Conservation (phyloP, 2,888 invertebrate genomes). For the Amphipoea oculea region DNA sequence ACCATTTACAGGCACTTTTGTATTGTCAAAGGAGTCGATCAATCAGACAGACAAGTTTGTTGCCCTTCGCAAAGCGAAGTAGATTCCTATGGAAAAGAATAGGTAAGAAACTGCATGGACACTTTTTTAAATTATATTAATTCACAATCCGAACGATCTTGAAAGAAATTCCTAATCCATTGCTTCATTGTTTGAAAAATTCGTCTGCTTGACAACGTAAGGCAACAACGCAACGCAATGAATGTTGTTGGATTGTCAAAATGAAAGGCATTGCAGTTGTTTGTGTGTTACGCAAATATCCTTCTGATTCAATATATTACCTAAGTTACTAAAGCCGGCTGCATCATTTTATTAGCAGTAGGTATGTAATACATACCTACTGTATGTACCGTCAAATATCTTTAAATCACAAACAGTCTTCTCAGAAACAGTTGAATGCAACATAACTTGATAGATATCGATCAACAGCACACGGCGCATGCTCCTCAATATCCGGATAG, state of each 20-base stretch:
- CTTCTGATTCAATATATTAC: not conserved
- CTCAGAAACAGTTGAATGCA: constrained; percentile 1
- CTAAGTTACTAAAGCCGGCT: not conserved
- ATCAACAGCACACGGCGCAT: too few species aligned
- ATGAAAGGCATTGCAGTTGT: not conserved
- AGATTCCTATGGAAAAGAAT: not conserved
- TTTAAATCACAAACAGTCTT: not conserved
- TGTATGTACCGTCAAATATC: not conserved
- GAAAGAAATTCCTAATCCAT: not conserved
- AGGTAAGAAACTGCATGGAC: not conserved
- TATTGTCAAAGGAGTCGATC: not conserved
- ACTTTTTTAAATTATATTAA: not conserved
- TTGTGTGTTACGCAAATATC: not conserved
- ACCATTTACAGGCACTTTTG: not conserved
- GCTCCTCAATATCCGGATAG: constrained; percentile 1
- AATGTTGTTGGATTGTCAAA: not conserved
- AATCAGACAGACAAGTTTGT: not conserved
- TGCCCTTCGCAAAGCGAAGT: not conserved
- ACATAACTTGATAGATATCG: not conserved
- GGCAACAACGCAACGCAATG: too few species aligned
- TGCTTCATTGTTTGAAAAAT: not conserved
- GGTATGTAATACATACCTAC: too few species aligned
- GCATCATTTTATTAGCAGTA: not conserved
- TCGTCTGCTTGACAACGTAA: not conserved
- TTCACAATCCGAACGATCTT: not conserved